phyloP scores from a whole-genome alignment of 2,113 vertebrate genomes.

The Cygnus buccinator region DNA sequence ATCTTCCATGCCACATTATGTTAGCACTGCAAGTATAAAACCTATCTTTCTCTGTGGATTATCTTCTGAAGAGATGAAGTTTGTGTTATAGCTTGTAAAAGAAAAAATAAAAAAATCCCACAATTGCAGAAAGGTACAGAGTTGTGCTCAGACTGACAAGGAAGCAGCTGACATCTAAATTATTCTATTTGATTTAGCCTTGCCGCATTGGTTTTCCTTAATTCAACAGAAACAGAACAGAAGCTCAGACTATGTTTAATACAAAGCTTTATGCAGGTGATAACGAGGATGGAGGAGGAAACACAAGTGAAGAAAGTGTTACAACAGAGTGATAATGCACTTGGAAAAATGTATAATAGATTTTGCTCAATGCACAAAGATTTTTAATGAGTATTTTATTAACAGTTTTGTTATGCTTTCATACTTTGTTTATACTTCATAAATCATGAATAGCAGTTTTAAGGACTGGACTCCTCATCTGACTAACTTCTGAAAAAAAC shows the following conservation, averaged over 20 bases:
- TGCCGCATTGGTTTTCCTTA: background rate
- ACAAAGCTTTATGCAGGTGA: conserved; percentile 6
- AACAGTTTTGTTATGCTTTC: background rate
- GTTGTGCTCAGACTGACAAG: background rate
- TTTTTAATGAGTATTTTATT: background rate
- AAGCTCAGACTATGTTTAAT: background rate
- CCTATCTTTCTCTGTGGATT: background rate
- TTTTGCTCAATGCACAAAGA: background rate
- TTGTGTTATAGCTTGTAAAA: background rate
- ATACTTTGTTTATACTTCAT: background rate
- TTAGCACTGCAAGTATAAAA: background rate
- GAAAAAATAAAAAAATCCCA: background rate
- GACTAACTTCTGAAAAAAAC: background rate
- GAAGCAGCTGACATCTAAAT: background rate
- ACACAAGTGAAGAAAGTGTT: conserved; percentile 17
- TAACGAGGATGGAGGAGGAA: background rate
- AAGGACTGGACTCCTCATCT: background rate
- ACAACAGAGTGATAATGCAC: background rate
- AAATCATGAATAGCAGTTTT: background rate
- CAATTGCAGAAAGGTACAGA: background rate
- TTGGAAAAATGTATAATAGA: background rate
- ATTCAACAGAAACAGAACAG: conserved; percentile 42
- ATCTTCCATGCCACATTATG: background rate
- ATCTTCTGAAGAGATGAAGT: background rate
- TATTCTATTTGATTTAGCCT: background rate